These are phyloP conservation scores for Caenorhabditis latens DNA, from an alignment of 1,140 invertebrate species.

Conservation along the genomic window DNA sequence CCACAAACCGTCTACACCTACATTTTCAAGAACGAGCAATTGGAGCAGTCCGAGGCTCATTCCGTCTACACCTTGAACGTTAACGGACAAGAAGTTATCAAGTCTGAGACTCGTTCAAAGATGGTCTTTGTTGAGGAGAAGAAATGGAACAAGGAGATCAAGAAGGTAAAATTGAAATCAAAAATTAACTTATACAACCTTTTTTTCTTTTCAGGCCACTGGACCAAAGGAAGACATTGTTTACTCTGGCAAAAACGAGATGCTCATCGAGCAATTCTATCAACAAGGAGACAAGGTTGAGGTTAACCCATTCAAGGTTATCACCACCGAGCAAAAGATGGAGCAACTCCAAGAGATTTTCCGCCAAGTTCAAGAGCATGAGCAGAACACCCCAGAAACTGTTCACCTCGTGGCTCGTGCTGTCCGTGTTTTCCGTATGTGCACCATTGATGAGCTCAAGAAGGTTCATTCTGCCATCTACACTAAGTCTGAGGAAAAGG, in stretches of 20 bases:
- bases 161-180: slow-evolving; percentile 59
- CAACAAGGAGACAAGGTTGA: slow-evolving; percentile 65
- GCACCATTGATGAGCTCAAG: slow-evolving; percentile 59
- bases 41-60: slow-evolving; percentile 53
- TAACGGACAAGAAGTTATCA: slow-evolving; percentile 48
- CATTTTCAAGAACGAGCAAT: slow-evolving; percentile 41
- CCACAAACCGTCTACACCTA: slow-evolving; percentile 59
- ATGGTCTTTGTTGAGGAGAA: slow-evolving; percentile 38
- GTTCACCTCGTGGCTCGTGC: slow-evolving; percentile 65
- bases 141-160: slow-evolving; percentile 51
- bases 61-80: slow-evolving; percentile 59
- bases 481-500: slow-evolving; percentile 56
- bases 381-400: slow-evolving; percentile 51
- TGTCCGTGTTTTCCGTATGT: slow-evolving; percentile 63
- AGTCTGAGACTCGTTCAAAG: slow-evolving; percentile 26
- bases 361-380: slow-evolving; percentile 51
- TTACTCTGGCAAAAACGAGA: slow-evolving; percentile 58
- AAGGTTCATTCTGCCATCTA: slow-evolving; percentile 63
- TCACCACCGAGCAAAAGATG: slow-evolving; percentile 57
- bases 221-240: slow-evolving; percentile 58
- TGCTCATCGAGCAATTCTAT: slow-evolving; percentile 63
- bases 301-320: slow-evolving; percentile 58
- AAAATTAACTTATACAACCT: slow-evolving; percentile 33
- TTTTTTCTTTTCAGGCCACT: slow-evolving; percentile 4
- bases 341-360: slow-evolving; percentile 58